Base-by-base conservation (phyloP, 2,797 vertebrate species). In the Enteromius afrohamiltoni region DNA sequence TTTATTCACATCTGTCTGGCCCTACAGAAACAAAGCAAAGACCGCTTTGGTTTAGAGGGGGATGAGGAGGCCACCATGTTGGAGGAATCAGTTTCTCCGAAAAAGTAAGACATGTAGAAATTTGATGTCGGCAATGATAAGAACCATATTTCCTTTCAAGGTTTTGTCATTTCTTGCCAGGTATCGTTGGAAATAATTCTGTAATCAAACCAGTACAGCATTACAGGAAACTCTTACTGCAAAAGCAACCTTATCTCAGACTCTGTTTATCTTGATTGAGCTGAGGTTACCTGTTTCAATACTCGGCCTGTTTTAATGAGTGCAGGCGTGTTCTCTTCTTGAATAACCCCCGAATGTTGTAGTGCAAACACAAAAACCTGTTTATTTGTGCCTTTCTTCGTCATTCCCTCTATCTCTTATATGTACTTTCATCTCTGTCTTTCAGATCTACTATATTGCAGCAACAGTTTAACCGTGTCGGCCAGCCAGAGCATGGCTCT, bases 61-160 rank as follows among this genome's bases (percentile, higher is more conserved):
- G 98, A 99, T 84, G 98, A 99, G 83, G 98, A 99, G 77, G 97
- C 98, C 68, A 98, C 97, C 53, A 99, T 99, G 97, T 90, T 99
- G 87, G 98, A 99, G 91, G 98, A 99, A 89, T 99, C 97, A 0
- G 96, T 98, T 90, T 99, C 97, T 60, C 98, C 98, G 0, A 99
- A 98, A 91, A 99, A 98, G 98, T 99, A 93, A 91, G 75, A 21
- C 29, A 0, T 16, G 58, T 10, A 21, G 31, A 47, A 21, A 49
- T 62, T 29, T 62, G 11, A n/a, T 58, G 14, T 71, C 31, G 1
- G 29, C 23, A 29, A 45, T 60, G 60, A 76, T 81, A 47, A 82
- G 17, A 69, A 69, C 29, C 29, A 29, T 60, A 69, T 69, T 81
- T 81, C 49, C 78, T 81, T 77, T 81, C 26, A 77, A 76, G 73